Evolutionary conservation across 2,888 invertebrate genomes (phyloP), one percentile per base, ranked within the genome.

Genomic region (Oxytorus armatus): DNA sequence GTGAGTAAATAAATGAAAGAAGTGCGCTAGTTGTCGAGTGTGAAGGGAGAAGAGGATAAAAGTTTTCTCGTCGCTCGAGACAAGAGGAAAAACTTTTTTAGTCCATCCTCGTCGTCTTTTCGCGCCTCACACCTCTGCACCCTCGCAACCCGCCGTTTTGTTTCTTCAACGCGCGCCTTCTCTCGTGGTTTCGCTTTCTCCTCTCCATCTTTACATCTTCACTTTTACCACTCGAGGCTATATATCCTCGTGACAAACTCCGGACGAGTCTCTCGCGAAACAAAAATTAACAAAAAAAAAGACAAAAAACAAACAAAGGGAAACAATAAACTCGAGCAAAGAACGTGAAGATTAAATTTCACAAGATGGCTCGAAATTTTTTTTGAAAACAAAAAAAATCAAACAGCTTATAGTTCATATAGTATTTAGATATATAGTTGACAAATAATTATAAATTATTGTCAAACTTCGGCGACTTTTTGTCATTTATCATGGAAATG

Each of bases 1-100:
- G 79, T 47, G 73, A 79, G 81, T 81, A 81, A 77, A 81, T 77
- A 79, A 73, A 79, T 73, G 74, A 79, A 69, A 79, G 65, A 76
- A 49, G 49, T 11, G 25, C 55, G 68, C 39, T n/a, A 75, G 69
- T 65, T 49, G 77, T 55, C 68, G 51, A 57, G 73, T 57, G 39
- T 59, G 36, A 55, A 18, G 76, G 44, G 44, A 25, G 53, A 66
- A 23, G 39, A 29, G 51, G 69, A 51, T 39, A 44, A 29, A 69
- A 74, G 72, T 81, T 82, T 81, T 83, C 76, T 79, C 79, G 69
- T 77, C 70, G 72, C 75, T 36, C 42, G 73, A 65, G 63, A 16
- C 42, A 55, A 59, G 65, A 77, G 49, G 74, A 65, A 77, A 82
- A 82, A 72, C 72, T 82, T 78, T 81, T 79, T 70, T 53, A 42